phyloP scores from a whole-genome alignment of 2,888 invertebrate species.

The Plagiodera versicolora region DNA sequence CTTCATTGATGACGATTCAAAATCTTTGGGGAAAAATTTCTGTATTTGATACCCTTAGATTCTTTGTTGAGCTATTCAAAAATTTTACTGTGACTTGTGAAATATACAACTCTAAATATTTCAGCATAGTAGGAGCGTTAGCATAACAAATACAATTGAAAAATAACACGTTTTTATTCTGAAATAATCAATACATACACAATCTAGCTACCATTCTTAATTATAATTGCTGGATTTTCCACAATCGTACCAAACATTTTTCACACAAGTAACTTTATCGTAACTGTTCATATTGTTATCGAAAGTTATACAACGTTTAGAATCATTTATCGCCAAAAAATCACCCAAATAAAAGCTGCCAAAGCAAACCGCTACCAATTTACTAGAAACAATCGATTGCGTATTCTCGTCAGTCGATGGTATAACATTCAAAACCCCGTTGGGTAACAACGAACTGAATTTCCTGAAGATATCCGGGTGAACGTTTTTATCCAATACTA shows the following conservation, averaged over 20 bases:
- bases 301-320: constrained; percentile 30
- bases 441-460: constrained; percentile 36
- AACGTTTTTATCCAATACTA: constrained; percentile 31
- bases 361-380: constrained; percentile 35
- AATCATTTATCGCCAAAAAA: constrained; percentile 25
- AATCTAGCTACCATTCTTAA: no score
- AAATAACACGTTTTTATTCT: no score
- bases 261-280: constrained; percentile 36
- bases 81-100: no score
- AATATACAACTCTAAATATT: no score
- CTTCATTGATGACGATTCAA: no score
- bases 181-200: no score
- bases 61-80: no score
- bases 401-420: constrained; percentile 30
- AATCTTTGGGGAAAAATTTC: no score
- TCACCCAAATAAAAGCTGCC: constrained; percentile 26
- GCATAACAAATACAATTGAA: no score
- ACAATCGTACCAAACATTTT: constrained; percentile 46
- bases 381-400: constrained; percentile 32
- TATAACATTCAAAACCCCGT: constrained; percentile 35
- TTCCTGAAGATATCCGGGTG: constrained; percentile 31
- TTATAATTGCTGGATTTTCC: constrained; percentile 42
- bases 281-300: constrained; percentile 30
- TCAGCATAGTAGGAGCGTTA: no score
- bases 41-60: no score